A percentile compares a stretch with the other conserved stretches of the same genome.
These are phyloP conservation scores for Pangasius sanitwongsei DNA, from an alignment of 2,797 vertebrate species.

Conservation along the genomic window DNA sequence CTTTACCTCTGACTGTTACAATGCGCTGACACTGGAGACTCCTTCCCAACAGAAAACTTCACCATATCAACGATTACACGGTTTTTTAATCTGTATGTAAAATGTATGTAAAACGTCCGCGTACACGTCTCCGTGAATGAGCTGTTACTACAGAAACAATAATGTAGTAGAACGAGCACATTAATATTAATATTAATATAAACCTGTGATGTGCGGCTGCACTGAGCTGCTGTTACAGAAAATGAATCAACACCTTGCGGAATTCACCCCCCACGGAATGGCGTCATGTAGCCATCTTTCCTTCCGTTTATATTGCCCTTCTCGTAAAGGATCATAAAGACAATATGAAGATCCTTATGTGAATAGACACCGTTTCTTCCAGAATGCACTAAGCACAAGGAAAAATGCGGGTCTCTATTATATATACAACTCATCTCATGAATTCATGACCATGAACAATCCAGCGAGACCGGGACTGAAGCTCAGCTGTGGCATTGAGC, in stretches of 20 bases:
- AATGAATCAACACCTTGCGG: neutral
- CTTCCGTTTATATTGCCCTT: neutral
- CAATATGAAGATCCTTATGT: neutral
- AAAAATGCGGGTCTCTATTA: neutral
- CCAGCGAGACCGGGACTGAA: neutral
- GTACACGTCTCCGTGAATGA: neutral
- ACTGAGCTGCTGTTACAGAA: neutral
- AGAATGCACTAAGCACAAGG: neutral
- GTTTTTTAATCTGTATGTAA: too few species aligned
- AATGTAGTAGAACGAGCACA: neutral
- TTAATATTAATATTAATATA: neutral
- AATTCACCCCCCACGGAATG: neutral
- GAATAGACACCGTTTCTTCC: neutral
- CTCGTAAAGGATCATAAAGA: too few species aligned
- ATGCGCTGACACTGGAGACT: neutral
- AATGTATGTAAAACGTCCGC: too few species aligned
- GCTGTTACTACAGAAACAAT: neutral
- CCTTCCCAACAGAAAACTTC: neutral
- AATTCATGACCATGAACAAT: neutral
- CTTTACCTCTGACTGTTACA: neutral
- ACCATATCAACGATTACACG: neutral
- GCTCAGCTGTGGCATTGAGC: constrained; percentile 6
- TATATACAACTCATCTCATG: neutral
- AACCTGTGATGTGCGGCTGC: too few species aligned
- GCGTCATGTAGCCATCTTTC: neutral